These are phyloP conservation scores for Barbus barbus DNA, from an alignment of 2,113 vertebrate species.

Conservation along the genomic window DNA sequence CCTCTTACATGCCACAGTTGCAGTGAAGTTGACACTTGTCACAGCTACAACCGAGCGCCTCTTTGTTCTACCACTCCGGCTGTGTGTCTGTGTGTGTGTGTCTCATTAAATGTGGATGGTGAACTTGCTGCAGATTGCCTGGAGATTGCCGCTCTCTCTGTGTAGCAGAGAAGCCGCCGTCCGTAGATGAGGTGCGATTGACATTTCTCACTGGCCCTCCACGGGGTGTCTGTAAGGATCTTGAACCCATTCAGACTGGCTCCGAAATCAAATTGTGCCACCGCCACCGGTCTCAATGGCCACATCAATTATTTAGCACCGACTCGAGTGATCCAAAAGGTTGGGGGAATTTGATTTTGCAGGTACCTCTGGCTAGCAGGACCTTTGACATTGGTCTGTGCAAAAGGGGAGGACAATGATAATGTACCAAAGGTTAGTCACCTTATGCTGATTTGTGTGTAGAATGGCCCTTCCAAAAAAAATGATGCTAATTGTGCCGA, in stretches of 20 bases:
- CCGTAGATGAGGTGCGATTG: constrained; percentile 58
- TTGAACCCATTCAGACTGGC: constrained; percentile 64
- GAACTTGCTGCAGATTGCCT: constrained; percentile 60
- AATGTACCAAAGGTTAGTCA: constrained; percentile 41
- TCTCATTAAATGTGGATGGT: constrained; percentile 59
- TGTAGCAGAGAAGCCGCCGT: constrained; percentile 51
- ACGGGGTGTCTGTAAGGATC: constrained; percentile 62
- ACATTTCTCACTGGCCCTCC: constrained; percentile 64
- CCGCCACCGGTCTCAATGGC: constrained; percentile 54
- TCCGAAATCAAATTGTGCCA: constrained; percentile 63
- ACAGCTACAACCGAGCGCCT: constrained; percentile 25
- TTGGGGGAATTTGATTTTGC: constrained; percentile 60
- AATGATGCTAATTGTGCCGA: not conserved
- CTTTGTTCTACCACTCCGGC: constrained; percentile 41
- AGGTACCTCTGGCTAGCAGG: constrained; percentile 58
- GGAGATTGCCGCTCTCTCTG: constrained; percentile 56
- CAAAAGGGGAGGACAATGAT: constrained; percentile 48
- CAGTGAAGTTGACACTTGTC: constrained; percentile 54
- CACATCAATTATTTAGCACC: constrained; percentile 65
- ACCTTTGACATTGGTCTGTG: constrained; percentile 57
- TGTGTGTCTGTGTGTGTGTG: constrained; percentile 39
- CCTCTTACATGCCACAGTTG: constrained; percentile 31
- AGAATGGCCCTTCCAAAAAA: constrained; percentile 24
- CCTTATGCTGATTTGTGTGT: constrained; percentile 16
- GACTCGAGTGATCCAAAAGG: constrained; percentile 57